Base-by-base conservation (phyloP, 1,140 invertebrate genomes). In the Cotesia glomerata region DNA sequence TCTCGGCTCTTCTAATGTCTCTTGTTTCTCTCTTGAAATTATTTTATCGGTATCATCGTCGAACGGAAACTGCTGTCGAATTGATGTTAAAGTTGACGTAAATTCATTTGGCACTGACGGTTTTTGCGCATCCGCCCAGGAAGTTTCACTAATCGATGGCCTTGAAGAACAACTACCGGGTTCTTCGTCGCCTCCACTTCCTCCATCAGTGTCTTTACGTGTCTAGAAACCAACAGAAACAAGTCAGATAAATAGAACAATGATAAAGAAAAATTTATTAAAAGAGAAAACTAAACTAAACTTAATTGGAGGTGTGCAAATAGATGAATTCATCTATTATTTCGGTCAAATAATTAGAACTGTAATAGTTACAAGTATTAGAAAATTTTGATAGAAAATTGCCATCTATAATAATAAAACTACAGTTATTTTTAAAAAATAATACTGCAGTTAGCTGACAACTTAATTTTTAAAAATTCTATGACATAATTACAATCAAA, bases 141-240 rank as follows among this genome's bases (percentile, higher is more conserved):
- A 75, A 54, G 54, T 74, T 68, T 65, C 75, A 61, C 56, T 70
- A 70, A 78, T 74, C 34, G 78, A 79, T 49, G 77, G 73, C 70
- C 81, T 83, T 32, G 84, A 78, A 4, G 83, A 81, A 67, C 78
- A 77, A 63, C 80, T 77, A 36, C 78, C 78, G 71, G 80, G 80
- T 68, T 76, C 82, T 18, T 81, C 82, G 52, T 80, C 82, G 51
- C 67, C 73, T 73, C 81, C 80, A 69, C 78, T 82, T 9, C 79
- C 78, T 35, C 77, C 76, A 64, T 81, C 80, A 68, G 82, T 84
- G 75, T 79, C 85, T 77, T 85, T 85, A 56, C 85, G 84, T 56
- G 86, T 87, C 86, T 87, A 76, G 54, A 80, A 80, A 66, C 3
- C 13, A 73, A 63, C 54, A 71, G 32, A 4, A 13, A 69, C 16